These are phyloP conservation scores for Hyles lineata DNA, from an alignment of 2,888 invertebrate genomes.

Conservation along the genomic window DNA sequence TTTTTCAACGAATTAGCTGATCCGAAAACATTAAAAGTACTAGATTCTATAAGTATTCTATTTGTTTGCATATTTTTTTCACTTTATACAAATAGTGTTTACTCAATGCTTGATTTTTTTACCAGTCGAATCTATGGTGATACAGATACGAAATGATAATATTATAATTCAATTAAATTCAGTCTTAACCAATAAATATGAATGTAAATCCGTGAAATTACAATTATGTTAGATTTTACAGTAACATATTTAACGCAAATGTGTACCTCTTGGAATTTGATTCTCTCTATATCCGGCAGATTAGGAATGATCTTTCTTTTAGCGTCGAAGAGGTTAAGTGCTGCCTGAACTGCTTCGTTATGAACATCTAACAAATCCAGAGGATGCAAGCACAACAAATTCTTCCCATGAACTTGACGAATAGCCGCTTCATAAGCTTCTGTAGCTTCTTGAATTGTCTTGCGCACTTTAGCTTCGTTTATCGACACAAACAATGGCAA, in stretches of 20 bases:
- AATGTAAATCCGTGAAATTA: too few relatives aligned
- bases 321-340: slow-evolving; percentile 27
- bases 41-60: too few relatives aligned
- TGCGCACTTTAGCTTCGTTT: slow-evolving; percentile 30
- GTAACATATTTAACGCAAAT: background rate
- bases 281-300: slow-evolving; percentile 34
- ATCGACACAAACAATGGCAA: slow-evolving; percentile 27
- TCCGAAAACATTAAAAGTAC: too few relatives aligned
- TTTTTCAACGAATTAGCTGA: too few relatives aligned
- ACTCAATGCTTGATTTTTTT: too few relatives aligned
- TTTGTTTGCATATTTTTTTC: too few relatives aligned
- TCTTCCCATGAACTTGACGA: background rate
- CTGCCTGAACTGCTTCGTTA: slow-evolving; percentile 22
- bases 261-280: slow-evolving; percentile 27
- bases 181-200: too few relatives aligned
- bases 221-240: background rate
- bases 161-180: too few relatives aligned
- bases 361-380: slow-evolving; percentile 32
- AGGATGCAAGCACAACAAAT: slow-evolving; percentile 33
- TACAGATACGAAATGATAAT: too few relatives aligned
- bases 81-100: too few relatives aligned
- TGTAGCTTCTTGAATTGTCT: slow-evolving; percentile 24
- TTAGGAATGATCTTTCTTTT: slow-evolving; percentile 21
- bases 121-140: too few relatives aligned
- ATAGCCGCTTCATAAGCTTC: slow-evolving; percentile 26